Conservation (phyloP, 1,140 invertebrate species). For the Aphidius gifuensis region DNA sequence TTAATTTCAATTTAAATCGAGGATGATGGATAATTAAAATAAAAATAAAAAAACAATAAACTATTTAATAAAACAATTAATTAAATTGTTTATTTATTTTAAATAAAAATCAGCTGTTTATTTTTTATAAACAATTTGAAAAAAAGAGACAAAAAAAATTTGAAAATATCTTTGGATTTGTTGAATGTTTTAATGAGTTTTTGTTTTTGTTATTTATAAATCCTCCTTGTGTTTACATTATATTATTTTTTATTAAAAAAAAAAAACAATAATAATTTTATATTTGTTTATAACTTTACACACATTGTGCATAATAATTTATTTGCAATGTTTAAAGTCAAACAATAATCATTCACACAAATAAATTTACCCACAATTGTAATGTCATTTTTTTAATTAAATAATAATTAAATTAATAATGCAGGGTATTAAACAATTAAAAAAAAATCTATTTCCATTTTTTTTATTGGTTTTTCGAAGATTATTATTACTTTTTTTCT, state of each 20-base stretch:
- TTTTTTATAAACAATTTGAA: no score
- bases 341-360: conserved; percentile 48
- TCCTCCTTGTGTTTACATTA: no score
- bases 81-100: no score
- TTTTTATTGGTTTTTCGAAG: conserved; percentile 9
- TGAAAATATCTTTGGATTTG: conserved; percentile 40
- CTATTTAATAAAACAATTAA: no score
- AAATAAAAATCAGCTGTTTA: no score
- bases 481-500: conserved; percentile 10
- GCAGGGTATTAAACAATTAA: conserved; percentile 31
- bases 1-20: conserved; percentile 19
- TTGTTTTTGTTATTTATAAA: no score
- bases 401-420: conserved; percentile 23
- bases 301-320: conserved; percentile 56
- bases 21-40: no score
- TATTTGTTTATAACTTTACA: conserved; percentile 53
- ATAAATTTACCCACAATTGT: conserved; percentile 40
- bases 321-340: conserved; percentile 49
- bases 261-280: conserved; percentile 44
- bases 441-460: not conserved
- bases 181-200: no score
- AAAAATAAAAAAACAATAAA: no score
- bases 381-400: not conserved
- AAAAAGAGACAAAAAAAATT: not conserved
- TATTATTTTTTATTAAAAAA: no score